phyloP scores from a whole-genome alignment of 2,113 vertebrate genomes.

The Lophura nycthemera region DNA sequence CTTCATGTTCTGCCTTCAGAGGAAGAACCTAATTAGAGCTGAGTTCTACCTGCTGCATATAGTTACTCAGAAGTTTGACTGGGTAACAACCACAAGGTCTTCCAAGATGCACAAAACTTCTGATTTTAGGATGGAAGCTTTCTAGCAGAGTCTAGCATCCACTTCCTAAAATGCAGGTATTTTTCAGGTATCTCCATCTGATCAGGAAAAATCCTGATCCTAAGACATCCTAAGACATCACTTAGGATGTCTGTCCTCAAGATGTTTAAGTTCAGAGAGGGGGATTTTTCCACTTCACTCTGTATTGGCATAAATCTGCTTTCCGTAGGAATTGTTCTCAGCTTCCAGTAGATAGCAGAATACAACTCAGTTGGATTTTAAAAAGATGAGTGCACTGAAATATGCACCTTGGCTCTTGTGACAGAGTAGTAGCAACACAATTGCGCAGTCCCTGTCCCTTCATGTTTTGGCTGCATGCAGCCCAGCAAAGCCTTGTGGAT shows the following conservation, averaged over 20 bases:
- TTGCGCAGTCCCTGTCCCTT: background rate
- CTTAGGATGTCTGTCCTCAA: background rate
- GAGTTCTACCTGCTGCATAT: constrained; percentile 13
- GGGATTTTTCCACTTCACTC: background rate
- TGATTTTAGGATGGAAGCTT: background rate
- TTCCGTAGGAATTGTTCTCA: background rate
- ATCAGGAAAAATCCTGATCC: background rate
- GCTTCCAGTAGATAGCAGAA: background rate
- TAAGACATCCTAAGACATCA: background rate
- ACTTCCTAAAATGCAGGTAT: background rate
- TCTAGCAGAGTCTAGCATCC: background rate
- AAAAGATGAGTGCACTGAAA: background rate
- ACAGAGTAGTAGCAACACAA: background rate
- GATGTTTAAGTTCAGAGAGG: background rate
- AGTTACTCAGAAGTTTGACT: background rate
- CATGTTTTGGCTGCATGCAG: background rate
- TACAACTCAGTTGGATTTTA: background rate
- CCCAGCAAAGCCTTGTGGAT: background rate
- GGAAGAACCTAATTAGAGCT: constrained; percentile 15
- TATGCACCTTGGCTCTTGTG: background rate
- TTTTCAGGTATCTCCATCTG: background rate
- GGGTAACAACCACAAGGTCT: background rate
- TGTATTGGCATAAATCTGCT: background rate
- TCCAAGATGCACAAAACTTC: background rate
- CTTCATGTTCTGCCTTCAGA: background rate